phyloP scores from a whole-genome alignment of 1,140 invertebrate species.

The Pomacea maculata region DNA sequence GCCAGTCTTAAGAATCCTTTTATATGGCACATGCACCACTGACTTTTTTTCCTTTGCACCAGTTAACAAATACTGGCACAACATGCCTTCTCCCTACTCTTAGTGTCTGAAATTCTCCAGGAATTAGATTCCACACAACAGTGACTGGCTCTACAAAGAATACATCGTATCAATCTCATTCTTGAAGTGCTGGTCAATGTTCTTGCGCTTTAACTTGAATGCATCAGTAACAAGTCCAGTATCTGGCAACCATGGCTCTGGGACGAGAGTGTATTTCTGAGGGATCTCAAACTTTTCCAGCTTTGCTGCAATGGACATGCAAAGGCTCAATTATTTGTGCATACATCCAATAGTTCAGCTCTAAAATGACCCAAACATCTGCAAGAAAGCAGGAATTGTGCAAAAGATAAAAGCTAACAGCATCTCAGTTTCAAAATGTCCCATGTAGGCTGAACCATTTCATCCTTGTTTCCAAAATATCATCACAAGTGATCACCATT shows the following conservation, averaged over 20 bases:
- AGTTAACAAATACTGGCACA: background rate
- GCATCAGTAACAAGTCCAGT: constrained; percentile 96
- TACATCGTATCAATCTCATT: constrained; percentile 93
- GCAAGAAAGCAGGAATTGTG: background rate
- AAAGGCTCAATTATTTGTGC: background rate
- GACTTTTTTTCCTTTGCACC: background rate
- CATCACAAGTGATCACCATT: no score
- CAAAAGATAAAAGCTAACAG: background rate
- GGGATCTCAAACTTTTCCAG: constrained; percentile 90
- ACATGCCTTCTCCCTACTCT: no score
- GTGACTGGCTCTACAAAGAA: constrained; percentile 1
- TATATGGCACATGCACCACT: background rate
- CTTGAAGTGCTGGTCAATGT: constrained; percentile 92
- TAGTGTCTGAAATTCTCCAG: background rate
- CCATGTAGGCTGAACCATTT: no score
- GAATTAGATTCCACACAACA: background rate
- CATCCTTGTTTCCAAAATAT: no score
- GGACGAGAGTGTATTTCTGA: constrained; percentile 84
- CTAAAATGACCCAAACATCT: background rate
- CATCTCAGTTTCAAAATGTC: no score
- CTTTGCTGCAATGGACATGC: constrained; percentile 48
- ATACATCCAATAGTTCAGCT: background rate
- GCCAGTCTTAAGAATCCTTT: background rate
- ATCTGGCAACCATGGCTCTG: constrained; percentile 95
- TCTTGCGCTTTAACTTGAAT: constrained; percentile 95